phyloP scores from a whole-genome alignment of 2,888 invertebrate genomes.

The Clitarchus hookeri region DNA sequence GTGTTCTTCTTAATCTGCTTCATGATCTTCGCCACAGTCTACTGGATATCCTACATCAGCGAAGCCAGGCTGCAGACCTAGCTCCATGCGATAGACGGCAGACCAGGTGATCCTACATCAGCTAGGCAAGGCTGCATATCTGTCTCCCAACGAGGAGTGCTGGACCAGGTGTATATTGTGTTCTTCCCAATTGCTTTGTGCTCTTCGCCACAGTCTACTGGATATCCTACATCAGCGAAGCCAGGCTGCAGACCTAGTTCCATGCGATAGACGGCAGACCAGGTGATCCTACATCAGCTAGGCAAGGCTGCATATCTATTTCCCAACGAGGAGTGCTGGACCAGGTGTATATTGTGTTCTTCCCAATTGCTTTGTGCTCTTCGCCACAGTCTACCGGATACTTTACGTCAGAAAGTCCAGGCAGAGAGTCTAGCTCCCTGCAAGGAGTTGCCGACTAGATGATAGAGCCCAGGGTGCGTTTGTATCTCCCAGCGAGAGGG shows the following conservation, averaged over 20 bases:
- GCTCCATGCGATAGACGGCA: constrained; percentile 48
- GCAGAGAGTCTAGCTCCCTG: constrained; percentile 45
- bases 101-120: constrained; percentile 64
- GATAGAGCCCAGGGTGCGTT: too few relatives aligned
- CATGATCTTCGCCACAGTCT: constrained; percentile 60
- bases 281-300: constrained; percentile 61
- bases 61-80: constrained; percentile 53
- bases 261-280: constrained; percentile 54
- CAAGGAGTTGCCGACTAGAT: too few relatives aligned
- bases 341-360: constrained; percentile 57
- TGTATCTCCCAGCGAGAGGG: constrained; percentile 60
- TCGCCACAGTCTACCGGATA: constrained; percentile 64
- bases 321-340: constrained; percentile 64
- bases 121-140: too few relatives aligned
- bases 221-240: constrained; percentile 65
- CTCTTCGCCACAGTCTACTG: constrained; percentile 63
- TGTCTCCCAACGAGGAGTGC: constrained; percentile 62
- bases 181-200: constrained; percentile 64
- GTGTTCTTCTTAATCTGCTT: constrained; percentile 62
- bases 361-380: constrained; percentile 63
- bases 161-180: constrained; percentile 59
- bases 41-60: constrained; percentile 66
- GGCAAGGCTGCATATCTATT: constrained; percentile 49
- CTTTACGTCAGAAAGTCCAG: constrained; percentile 63
- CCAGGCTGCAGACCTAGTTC: constrained; percentile 44